Conservation (phyloP, 2,888 invertebrate species). For the Pyrocoelia pectoralis region DNA sequence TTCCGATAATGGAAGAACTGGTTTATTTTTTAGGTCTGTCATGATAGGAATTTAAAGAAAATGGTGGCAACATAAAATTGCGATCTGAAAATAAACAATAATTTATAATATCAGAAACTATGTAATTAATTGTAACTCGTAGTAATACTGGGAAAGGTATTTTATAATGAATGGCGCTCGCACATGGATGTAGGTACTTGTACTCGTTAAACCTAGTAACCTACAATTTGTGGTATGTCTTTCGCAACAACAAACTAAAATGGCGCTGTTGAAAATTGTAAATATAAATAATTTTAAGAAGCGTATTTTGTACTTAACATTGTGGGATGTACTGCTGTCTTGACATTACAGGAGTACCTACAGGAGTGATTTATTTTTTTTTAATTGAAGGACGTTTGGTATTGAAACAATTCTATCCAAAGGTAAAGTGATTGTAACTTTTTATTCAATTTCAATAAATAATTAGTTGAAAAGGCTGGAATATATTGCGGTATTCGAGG, state of each 20-base stretch:
- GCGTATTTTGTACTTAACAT: no score
- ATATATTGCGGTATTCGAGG: constrained; percentile 35
- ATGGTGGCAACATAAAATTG: background rate
- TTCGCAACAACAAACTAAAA: constrained; percentile 11
- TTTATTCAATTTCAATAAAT: constrained; percentile 15
- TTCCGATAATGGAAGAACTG: background rate
- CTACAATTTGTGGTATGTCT: constrained; percentile 21
- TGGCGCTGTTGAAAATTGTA: background rate
- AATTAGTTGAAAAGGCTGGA: constrained; percentile 25
- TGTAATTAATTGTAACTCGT: background rate
- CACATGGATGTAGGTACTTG: constrained; percentile 16
- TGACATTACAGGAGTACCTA: no score
- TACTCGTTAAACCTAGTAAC: constrained; percentile 27
- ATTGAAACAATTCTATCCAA: constrained; percentile 10
- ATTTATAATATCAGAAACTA: background rate
- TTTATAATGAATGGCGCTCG: constrained; percentile 20
- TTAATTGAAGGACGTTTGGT: background rate
- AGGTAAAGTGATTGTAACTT: constrained; percentile 13
- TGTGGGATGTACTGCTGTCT: no score
- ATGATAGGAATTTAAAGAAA: background rate
- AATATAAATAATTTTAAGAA: background rate
- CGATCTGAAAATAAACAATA: constrained; percentile 21
- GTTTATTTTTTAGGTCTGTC: background rate
- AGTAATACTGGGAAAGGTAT: constrained; percentile 10
- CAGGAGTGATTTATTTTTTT: background rate